Evolutionary conservation across 2,113 vertebrate genomes (phyloP).

Genomic region (Acrocephalus kingi): DNA sequence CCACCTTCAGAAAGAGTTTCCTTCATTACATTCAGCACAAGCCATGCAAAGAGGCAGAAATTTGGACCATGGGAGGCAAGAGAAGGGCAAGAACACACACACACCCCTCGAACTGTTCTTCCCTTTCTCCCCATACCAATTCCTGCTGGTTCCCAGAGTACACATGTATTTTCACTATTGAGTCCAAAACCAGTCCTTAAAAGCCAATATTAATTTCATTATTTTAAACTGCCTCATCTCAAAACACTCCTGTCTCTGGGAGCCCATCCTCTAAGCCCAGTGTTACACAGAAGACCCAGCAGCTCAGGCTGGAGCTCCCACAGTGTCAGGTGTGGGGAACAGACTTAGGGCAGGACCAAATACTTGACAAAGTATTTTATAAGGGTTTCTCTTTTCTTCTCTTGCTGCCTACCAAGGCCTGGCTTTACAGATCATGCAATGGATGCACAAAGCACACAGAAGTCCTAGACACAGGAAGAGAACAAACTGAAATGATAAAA

Average conservation of each 20-base stretch:
- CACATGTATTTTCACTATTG: background rate
- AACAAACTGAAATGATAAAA: background rate
- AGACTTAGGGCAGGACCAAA: background rate
- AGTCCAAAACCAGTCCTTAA: background rate
- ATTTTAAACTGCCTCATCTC: background rate
- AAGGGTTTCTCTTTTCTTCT: background rate
- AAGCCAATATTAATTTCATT: background rate
- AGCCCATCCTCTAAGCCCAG: background rate
- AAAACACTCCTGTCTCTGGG: background rate
- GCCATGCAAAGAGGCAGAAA: background rate
- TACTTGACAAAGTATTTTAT: background rate
- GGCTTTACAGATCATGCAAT: background rate
- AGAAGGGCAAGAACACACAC: background rate
- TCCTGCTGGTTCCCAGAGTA: background rate
- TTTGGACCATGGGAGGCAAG: background rate
- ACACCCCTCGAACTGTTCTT: background rate
- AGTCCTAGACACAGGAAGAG: background rate
- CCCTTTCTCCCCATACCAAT: background rate
- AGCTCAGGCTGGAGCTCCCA: background rate
- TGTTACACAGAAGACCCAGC: background rate
- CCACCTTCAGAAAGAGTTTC: constrained; percentile 68
- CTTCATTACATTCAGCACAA: background rate
- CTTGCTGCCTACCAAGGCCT: background rate
- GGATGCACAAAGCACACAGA: background rate
- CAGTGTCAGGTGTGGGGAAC: background rate